Base-by-base conservation (phyloP, 1,140 invertebrate species). In the Druon quercuslanigerum region DNA sequence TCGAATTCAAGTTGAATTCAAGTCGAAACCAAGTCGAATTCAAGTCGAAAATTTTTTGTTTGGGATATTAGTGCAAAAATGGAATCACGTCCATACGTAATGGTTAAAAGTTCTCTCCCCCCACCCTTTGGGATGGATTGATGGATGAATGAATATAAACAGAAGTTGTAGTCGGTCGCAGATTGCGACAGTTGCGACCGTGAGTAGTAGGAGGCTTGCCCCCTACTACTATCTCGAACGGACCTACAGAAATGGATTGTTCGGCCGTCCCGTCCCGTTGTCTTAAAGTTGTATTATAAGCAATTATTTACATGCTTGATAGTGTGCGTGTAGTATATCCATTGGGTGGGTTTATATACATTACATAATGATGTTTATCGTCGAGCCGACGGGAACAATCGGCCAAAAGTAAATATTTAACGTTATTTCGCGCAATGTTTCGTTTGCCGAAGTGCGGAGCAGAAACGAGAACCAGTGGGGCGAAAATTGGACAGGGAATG, bases 331-430 rank as follows among this genome's bases (percentile, higher is more conserved):
- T 19, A 56, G 8, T 56, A 56, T 79, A 79, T 82, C 54, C 75
- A 79, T 60, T 75, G 73, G 76, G 80, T 78, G 76, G 80, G 81
- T 88, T 88, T 91, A 90, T 91, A 90, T 89, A 91, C 90, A 91
- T 91, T 91, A 91, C 89, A 90, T 91, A 91, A 91, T 91, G 90
- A 91, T 91, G 90, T 90, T 91, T 90, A 91, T 91, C 88, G 87
- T 90, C 86, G 86, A 80, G 84, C 84, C 87, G 82, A 79, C 84
- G 83, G 87, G 89, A 90, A 91, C 89, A 91, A 91, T 91, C 87
- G 87, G 86, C 79, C 87, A 77, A 86, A 86, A 84, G 89, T 90
- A 91, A 91, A 91, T 91, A 91, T 91, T 91, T 91, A 91, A 91
- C 89, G 87, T 91, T 91, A 91, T 91, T 91, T 91, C 89, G 89